These are phyloP conservation scores for Agrotis clavis DNA, from an alignment of 2,888 invertebrate genomes.

Conservation along the genomic window DNA sequence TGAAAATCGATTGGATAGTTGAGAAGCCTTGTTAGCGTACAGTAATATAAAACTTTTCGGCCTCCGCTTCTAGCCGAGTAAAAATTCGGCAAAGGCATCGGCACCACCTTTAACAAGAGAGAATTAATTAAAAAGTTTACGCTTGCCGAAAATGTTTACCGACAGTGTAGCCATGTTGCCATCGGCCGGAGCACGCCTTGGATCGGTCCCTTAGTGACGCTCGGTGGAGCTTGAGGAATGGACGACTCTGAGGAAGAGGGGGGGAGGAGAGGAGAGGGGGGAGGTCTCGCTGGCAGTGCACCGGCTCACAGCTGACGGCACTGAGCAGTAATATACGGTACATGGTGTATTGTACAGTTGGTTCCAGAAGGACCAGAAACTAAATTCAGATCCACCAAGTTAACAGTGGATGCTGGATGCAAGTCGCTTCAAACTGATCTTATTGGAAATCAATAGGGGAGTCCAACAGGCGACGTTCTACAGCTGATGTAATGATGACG, in stretches of 20 bases:
- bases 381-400: neutral
- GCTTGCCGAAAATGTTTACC: constrained; percentile 61
- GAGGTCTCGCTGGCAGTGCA: constrained; percentile 67
- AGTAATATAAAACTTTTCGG: constrained; percentile 39
- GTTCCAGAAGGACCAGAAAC: constrained; percentile 35
- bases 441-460: neutral
- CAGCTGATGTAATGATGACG: too few relatives aligned
- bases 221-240: constrained; percentile 77
- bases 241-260: constrained; percentile 52
- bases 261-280: constrained; percentile 37
- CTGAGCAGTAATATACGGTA: constrained; percentile 68
- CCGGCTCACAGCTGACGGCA: constrained; percentile 74
- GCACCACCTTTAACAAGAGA: constrained; percentile 43
- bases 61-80: constrained; percentile 2
- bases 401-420: too few relatives aligned
- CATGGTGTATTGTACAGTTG: constrained; percentile 42
- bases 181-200: constrained; percentile 58
- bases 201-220: constrained; percentile 72
- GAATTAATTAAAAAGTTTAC: constrained; percentile 69
- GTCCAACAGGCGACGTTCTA: too few relatives aligned
- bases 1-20: constrained; percentile 41
- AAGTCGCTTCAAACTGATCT: too few relatives aligned
- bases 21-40: constrained; percentile 20
- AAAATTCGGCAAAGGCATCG: constrained; percentile 34
- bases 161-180: constrained; percentile 48